phyloP scores from a whole-genome alignment of 2,797 vertebrate genomes.

The Oryzias dopingdopingensis region DNA sequence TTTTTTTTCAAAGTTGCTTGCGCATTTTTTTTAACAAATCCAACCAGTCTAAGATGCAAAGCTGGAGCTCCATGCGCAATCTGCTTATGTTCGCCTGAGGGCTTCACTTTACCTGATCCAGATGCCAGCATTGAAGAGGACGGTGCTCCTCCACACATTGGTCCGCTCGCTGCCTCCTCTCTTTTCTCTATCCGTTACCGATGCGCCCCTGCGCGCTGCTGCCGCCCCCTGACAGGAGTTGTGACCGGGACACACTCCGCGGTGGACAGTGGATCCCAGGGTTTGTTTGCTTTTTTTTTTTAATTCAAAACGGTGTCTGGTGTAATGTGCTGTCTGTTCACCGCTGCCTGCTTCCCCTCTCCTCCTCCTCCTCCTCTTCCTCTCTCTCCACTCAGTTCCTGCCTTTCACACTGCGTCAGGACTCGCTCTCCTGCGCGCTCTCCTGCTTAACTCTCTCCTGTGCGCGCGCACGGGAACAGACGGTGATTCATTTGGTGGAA shows the following conservation, averaged over 20 bases:
- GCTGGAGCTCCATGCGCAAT: slow-evolving; percentile 18
- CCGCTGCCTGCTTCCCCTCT: slow-evolving; percentile 56
- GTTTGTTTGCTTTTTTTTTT: slow-evolving; percentile 23
- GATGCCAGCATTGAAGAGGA: slow-evolving; percentile 31
- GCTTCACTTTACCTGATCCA: slow-evolving; percentile 59
- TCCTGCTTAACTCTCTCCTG: slow-evolving; percentile 9
- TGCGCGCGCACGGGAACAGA: slow-evolving; percentile 46
- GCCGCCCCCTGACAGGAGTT: slow-evolving; percentile 27
- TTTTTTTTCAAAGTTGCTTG: slow-evolving; percentile 51
- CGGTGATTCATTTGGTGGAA: slow-evolving; percentile 64
- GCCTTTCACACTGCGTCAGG: slow-evolving; percentile 73
- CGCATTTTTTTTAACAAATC: slow-evolving; percentile 27
- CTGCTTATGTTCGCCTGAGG: slow-evolving; percentile 23
- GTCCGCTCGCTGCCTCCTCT: slow-evolving; percentile 30
- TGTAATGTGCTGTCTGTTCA: slow-evolving; percentile 54
- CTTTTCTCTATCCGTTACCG: slow-evolving; percentile 16
- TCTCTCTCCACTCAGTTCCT: slow-evolving; percentile 63
- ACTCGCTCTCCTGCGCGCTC: slow-evolving; percentile 29
- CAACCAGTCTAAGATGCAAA: slow-evolving; percentile 23
- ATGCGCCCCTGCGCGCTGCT: slow-evolving; percentile 34
- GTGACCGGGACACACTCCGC: slow-evolving; percentile 29
- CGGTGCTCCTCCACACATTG: slow-evolving; percentile 21
- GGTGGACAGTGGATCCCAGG: slow-evolving; percentile 19
- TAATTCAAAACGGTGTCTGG: slow-evolving; percentile 41
- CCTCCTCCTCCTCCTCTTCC: slow-evolving; percentile 21